Percentiles rank a stretch among this genome's conserved stretches.
phyloP scores from a whole-genome alignment of 2,113 vertebrate genomes.

The Edolisoma coerulescens region DNA sequence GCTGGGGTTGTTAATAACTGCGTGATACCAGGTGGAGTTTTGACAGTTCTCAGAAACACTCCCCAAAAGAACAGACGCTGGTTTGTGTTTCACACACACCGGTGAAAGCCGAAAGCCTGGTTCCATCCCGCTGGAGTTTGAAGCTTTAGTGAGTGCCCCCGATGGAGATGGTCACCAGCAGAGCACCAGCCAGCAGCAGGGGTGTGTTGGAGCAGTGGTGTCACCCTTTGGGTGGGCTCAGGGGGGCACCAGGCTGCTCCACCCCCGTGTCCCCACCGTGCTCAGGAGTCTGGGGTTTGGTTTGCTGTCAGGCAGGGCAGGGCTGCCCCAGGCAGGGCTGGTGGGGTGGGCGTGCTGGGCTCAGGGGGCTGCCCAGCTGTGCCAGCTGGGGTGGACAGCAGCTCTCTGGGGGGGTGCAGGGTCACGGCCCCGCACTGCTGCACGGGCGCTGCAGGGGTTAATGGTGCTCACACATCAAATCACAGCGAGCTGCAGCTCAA shows the following conservation, averaged over 20 bases:
- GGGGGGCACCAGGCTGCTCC: no score
- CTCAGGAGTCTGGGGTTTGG: background rate
- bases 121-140: background rate
- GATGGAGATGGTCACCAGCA: background rate
- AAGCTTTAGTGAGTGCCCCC: background rate
- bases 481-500: background rate
- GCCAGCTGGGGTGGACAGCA: background rate
- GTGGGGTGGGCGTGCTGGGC: background rate
- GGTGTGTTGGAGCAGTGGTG: background rate
- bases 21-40: background rate
- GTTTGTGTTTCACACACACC: background rate
- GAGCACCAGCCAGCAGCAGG: background rate
- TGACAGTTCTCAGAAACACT: background rate
- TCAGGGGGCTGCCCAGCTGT: background rate
- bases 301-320: fast-evolving
- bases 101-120: background rate
- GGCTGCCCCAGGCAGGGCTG: no score
- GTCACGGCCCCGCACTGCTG: background rate
- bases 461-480: background rate
- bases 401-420: background rate
- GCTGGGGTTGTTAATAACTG: background rate
- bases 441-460: background rate
- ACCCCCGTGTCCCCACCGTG: background rate
- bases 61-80: background rate
- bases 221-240: background rate